phyloP scores from a whole-genome alignment of 2,113 vertebrate species.

The Pteropus alecto region DNA sequence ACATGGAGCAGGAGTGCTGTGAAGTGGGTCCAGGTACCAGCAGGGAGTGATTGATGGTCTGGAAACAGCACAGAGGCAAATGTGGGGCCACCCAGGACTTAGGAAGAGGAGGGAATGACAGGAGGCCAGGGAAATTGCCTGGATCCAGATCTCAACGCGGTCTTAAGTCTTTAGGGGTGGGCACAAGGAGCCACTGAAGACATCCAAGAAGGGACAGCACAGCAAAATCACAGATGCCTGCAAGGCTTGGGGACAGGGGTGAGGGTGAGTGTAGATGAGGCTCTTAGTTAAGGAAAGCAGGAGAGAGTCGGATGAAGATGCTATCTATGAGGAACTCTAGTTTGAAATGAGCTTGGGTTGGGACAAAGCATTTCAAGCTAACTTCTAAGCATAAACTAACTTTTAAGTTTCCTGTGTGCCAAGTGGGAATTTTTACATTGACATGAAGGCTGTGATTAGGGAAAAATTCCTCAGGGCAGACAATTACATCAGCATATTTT shows the following conservation, averaged over 20 bases:
- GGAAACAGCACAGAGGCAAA: not conserved
- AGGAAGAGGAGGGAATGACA: not conserved
- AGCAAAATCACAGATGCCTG: not conserved
- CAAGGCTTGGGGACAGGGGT: not conserved
- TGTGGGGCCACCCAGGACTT: fast-evolving
- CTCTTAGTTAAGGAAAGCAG: not conserved
- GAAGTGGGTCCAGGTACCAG: not conserved
- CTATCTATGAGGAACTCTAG: not conserved
- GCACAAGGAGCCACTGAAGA: not conserved
- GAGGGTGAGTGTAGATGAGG: fast-evolving
- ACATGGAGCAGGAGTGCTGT: too few relatives aligned
- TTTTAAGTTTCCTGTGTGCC: not conserved
- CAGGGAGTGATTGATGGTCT: not conserved
- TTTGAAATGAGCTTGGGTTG: not conserved
- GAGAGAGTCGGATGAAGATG: not conserved
- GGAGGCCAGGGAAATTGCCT: not conserved
- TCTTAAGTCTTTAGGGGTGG: not conserved
- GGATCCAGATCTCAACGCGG: not conserved
- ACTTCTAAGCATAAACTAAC: not conserved
- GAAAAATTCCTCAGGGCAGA: conserved; percentile 61
- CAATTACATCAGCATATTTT: conserved; percentile 64
- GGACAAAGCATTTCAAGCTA: not conserved
- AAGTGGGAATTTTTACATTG: conserved; percentile 11
- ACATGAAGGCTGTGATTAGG: conserved; percentile 38
- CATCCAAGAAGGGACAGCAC: too few relatives aligned